These are phyloP conservation scores for Byasa hedistus DNA, from an alignment of 2,888 invertebrate genomes.

Conservation along the genomic window DNA sequence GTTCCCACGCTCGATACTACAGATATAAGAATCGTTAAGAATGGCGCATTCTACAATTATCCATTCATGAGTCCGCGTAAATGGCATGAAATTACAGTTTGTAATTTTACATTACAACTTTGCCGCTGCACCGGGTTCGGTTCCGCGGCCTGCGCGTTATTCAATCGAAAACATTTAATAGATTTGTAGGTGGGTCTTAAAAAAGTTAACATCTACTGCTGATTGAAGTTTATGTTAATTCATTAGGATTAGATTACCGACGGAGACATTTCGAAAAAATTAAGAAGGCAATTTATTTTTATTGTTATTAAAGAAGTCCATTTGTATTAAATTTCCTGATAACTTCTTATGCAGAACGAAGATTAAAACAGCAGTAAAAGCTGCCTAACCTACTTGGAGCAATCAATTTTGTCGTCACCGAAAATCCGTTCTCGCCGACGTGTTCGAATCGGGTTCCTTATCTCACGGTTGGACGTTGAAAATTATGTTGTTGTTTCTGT, in stretches of 20 bases:
- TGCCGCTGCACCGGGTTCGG: background rate
- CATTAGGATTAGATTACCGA: background rate
- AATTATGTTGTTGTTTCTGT: slow-evolving; percentile 30
- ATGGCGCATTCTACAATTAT: slow-evolving; percentile 27
- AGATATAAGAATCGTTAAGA: slow-evolving; percentile 26
- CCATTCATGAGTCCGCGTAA: slow-evolving; percentile 19
- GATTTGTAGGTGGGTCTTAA: background rate
- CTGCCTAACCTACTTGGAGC: slow-evolving; percentile 22
- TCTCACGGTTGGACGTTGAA: slow-evolving; percentile 26
- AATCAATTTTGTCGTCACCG: slow-evolving; percentile 26
- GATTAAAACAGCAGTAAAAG: slow-evolving; percentile 16
- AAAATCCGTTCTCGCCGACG: slow-evolving; percentile 7
- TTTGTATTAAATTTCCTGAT: slow-evolving; percentile 18
- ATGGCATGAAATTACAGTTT: slow-evolving; percentile 28
- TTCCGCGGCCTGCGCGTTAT: background rate
- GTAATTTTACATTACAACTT: slow-evolving; percentile 15
- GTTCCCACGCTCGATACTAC: slow-evolving; percentile 27
- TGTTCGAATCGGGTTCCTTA: slow-evolving; percentile 23
- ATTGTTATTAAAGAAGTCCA: background rate
- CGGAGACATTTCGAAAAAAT: background rate
- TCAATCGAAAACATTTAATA: background rate
- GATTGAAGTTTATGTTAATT: background rate
- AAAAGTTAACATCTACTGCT: background rate
- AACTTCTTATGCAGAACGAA: slow-evolving; percentile 10
- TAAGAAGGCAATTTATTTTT: background rate